These are phyloP conservation scores for Cyrtorhinus lividipennis DNA, from an alignment of 1,140 invertebrate species.

Conservation along the genomic window DNA sequence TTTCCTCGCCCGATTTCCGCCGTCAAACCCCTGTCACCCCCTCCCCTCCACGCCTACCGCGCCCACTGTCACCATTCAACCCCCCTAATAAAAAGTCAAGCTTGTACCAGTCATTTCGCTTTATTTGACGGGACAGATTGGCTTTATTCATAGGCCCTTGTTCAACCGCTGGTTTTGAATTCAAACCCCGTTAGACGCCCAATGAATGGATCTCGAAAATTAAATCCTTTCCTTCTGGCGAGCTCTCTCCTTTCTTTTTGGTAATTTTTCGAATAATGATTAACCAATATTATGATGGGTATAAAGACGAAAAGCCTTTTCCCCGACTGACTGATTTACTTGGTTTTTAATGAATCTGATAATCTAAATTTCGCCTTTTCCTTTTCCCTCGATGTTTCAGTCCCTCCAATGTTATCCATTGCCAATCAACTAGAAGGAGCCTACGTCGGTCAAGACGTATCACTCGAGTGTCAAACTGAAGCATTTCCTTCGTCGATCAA, in stretches of 20 bases:
- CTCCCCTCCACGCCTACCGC: too few relatives aligned
- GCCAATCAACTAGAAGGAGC: constrained; percentile 72
- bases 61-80: too few relatives aligned
- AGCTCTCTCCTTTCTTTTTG: too few relatives aligned
- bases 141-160: background rate
- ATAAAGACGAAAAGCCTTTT: too few relatives aligned
- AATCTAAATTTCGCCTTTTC: too few relatives aligned
- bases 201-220: background rate
- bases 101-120: background rate
- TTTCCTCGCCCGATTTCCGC: too few relatives aligned
- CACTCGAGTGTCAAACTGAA: constrained; percentile 70
- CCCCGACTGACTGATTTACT: too few relatives aligned
- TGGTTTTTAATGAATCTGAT: too few relatives aligned
- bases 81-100: background rate
- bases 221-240: background rate
- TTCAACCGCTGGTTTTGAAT: background rate
- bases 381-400: too few relatives aligned
- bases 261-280: too few relatives aligned
- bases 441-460: constrained; percentile 66
- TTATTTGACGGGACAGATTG: background rate
- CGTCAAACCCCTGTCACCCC: background rate
- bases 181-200: background rate
- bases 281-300: too few relatives aligned
- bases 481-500: constrained; percentile 78
- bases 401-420: constrained; percentile 74